Evolutionary conservation across 2,797 vertebrate species (phyloP), one percentile per base, ranked within the genome.

Genomic region (Peromyscus attwateri): DNA sequence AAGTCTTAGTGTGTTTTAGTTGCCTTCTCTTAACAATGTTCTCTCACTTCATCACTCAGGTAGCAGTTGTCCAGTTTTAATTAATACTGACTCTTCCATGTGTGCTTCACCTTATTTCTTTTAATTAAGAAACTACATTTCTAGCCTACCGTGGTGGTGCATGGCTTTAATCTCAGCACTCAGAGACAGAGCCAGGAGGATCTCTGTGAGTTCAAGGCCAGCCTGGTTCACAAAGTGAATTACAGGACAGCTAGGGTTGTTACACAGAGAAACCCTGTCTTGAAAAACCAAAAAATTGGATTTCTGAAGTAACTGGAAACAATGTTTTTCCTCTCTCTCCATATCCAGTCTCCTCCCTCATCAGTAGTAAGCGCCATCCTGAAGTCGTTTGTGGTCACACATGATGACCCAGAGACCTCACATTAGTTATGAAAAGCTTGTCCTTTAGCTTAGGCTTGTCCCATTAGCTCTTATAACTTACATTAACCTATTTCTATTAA

Each of bases 71-170:
- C 68, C 7, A 81, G 5, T 46, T 89, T 91, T 82, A 81, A 80
- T 79, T 81, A 77, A 49, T 79, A 55, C 92, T 94, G 43, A 81
- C 46, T 76, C 60, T 88, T 31, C 87, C 34, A 60, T 8, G 6
- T 82, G 17, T 89, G 23, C 52, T 55, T 80, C 37, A 17, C 68
- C 31, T 49, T 75, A 68, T 89, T 92, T 31, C n/a, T 94, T 89
- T 87, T 81, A 66, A 87, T 92, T 84, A 91, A 92, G n/a, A 95
- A 87, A 76, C 46, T 77, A 60, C 88, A 43, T 84, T 68, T 95
- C 55, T 95, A 64, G 25, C 62, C 23, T 64, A 64, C 0, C 2
- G 2, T 27, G 25, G 62, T 64, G 23, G 62, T 25, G 6, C 57
- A 60, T 25, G 6, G 8, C 25, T 64, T 64, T 64, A 64, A 60